A percentile compares a stretch with the other conserved stretches of the same genome.
Evolutionary conservation across 1,140 invertebrate species (phyloP).

Genomic region (Pseudomyrmex gracilis): DNA sequence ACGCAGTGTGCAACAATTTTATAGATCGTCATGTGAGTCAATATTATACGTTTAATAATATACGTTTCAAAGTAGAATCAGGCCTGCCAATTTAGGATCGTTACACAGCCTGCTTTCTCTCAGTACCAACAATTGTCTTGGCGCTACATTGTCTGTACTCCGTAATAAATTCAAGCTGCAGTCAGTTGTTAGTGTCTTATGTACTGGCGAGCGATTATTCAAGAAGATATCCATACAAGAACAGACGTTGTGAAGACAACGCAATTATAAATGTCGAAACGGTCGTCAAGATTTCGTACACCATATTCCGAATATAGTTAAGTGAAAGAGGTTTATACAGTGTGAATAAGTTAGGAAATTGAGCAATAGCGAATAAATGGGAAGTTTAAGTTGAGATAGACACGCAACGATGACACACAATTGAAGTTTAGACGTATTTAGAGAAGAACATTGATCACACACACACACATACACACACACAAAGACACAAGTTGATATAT

Average conservation of each 20-base stretch:
- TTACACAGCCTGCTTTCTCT: neutral
- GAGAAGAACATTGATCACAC: too few species aligned
- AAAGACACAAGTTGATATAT: too few species aligned
- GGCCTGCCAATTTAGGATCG: neutral
- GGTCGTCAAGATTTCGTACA: constrained; percentile 35
- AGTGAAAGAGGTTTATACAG: neutral
- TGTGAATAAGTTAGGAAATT: neutral
- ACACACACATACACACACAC: too few species aligned
- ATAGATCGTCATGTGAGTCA: neutral
- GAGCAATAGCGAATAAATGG: neutral
- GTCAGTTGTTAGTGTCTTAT: neutral
- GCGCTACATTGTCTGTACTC: neutral
- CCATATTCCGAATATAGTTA: constrained; percentile 36
- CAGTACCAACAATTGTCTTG: neutral
- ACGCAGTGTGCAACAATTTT: neutral
- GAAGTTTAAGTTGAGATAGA: constrained; percentile 6
- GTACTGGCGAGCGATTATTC: constrained; percentile 6
- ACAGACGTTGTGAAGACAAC: neutral
- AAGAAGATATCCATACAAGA: constrained; percentile 18
- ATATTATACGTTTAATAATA: neutral
- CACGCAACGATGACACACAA: neutral
- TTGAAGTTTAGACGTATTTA: neutral
- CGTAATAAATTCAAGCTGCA: constrained; percentile 21
- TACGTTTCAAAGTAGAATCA: neutral
- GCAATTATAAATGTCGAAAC: constrained; percentile 44